Base-by-base conservation (phyloP, 2,888 invertebrate genomes). In the Theretra japonica region DNA sequence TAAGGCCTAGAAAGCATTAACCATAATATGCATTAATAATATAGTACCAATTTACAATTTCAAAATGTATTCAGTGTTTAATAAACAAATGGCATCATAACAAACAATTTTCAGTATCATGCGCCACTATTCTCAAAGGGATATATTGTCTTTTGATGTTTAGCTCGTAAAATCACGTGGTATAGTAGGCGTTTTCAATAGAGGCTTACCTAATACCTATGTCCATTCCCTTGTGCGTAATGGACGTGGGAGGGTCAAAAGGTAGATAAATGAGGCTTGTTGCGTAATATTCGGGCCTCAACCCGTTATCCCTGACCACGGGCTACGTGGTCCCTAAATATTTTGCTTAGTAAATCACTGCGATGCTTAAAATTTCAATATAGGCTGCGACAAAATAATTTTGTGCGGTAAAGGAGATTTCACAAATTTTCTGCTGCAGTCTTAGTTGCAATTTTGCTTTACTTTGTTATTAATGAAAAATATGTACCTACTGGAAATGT, bases 231-330 rank as follows among this genome's bases (percentile, higher is more conserved):
- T 23, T 17, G n/a, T 23, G 41, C 21, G 65, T 65, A 65, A 48
- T 65, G 41, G 65, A 23, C 65, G 65, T 23, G 2, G 48, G 23
- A 65, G 65, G 65, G 65, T 65, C 48, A 65, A 65, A 65, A 65
- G 65, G 65, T 48, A 65, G 23, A 65, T 65, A 65, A 65, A 65
- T 23, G 65, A 48, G 65, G 65, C 65, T 15, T 41, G 65, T 48
- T 65, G 41, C 48, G 41, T 23, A 65, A 65, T 65, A 65, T 65
- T 65, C 41, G 48, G 41, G 65, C 41, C 23, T 23, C 41, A 65
- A 17, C 23, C 48, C 65, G 48, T 65, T 65, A 41, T 41, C 41
- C 65, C 48, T 23, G 48, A 65, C 65, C 65, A 65, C 65, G 23
- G 21, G 21, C 5, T 65, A 23, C 23, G 23, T 15, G 48, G 65